Conservation (phyloP, 2,888 invertebrate genomes). For the Lottia gigantea region DNA sequence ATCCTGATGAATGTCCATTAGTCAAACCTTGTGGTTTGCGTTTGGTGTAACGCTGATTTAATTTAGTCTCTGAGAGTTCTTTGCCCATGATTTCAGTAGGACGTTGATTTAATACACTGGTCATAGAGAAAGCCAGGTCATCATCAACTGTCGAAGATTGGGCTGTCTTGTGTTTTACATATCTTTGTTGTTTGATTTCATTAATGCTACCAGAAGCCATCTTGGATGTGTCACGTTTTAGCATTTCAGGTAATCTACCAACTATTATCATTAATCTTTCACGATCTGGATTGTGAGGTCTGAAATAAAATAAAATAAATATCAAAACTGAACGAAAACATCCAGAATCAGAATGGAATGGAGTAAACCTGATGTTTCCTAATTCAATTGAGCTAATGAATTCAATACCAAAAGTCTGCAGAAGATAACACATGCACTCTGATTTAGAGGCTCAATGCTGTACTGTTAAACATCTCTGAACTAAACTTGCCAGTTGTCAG, state of each 20-base stretch:
- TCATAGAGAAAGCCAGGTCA: conserved; percentile 55
- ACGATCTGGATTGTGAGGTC: conserved; percentile 66
- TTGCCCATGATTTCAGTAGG: conserved; percentile 50
- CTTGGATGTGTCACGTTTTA: conserved; percentile 42
- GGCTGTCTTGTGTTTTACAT: neutral
- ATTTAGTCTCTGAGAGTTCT: conserved; percentile 61
- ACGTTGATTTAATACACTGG: conserved; percentile 57
- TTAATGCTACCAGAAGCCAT: conserved; percentile 32
- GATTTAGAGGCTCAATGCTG: no score
- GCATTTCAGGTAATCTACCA: conserved; percentile 53
- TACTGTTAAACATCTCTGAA: no score
- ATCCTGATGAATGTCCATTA: conserved; percentile 33
- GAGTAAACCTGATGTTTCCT: no score
- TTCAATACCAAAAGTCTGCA: no score
- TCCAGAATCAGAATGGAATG: no score
- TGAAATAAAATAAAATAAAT: conserved; percentile 32
- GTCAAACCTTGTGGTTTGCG: conserved; percentile 36
- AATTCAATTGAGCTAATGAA: no score
- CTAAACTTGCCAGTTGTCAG: no score
- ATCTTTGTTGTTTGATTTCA: conserved; percentile 15
- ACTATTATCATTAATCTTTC: conserved; percentile 56
- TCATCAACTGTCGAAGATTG: conserved; percentile 14
- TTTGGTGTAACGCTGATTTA: conserved; percentile 65
- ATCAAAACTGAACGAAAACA: no score
- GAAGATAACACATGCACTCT: no score